Evolutionary conservation across 2,113 vertebrate genomes (phyloP).

Genomic region (Blennius ocellaris): DNA sequence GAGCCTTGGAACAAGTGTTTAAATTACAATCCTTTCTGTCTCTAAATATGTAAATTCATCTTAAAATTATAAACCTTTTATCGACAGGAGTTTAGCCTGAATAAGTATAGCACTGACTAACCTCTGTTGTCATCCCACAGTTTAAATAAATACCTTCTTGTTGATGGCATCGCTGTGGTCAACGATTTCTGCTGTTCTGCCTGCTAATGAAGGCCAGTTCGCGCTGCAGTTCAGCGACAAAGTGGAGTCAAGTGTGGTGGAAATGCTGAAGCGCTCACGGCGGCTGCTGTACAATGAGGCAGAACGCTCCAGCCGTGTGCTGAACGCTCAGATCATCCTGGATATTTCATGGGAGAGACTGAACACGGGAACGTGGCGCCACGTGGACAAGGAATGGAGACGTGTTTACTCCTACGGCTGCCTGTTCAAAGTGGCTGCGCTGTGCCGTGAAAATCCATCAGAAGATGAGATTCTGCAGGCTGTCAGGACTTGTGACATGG

Average conservation of each 20-base stretch:
- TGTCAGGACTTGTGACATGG: slow-evolving; percentile 90
- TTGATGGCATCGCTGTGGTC: slow-evolving; percentile 76
- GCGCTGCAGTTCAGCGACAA: slow-evolving; percentile 74
- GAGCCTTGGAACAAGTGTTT: slow-evolving; percentile 21
- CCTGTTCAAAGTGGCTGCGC: slow-evolving; percentile 86
- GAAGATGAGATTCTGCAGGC: slow-evolving; percentile 70
- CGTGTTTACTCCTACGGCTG: slow-evolving; percentile 88
- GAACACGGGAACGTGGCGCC: slow-evolving; percentile 87
- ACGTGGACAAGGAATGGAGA: slow-evolving; percentile 90
- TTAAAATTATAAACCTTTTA: background rate
- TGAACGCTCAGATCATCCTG: slow-evolving; percentile 81
- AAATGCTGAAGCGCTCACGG: slow-evolving; percentile 74
- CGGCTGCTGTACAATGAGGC: slow-evolving; percentile 75
- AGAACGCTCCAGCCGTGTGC: slow-evolving; percentile 32
- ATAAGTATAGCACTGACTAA: slow-evolving; percentile 10
- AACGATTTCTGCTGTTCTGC: slow-evolving; percentile 78
- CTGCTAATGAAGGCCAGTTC: slow-evolving; percentile 76
- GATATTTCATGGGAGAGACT: slow-evolving; percentile 93
- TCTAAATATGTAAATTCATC: slow-evolving; percentile 9
- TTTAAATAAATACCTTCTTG: slow-evolving; percentile 4
- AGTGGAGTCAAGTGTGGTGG: slow-evolving; percentile 76
- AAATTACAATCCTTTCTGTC: slow-evolving; percentile 9
- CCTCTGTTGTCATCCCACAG: slow-evolving; percentile 44
- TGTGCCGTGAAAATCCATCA: slow-evolving; percentile 72
- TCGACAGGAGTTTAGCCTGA: slow-evolving; percentile 16